Base-by-base conservation (phyloP, 2,113 vertebrate species). In the Dasypus novemcinctus region DNA sequence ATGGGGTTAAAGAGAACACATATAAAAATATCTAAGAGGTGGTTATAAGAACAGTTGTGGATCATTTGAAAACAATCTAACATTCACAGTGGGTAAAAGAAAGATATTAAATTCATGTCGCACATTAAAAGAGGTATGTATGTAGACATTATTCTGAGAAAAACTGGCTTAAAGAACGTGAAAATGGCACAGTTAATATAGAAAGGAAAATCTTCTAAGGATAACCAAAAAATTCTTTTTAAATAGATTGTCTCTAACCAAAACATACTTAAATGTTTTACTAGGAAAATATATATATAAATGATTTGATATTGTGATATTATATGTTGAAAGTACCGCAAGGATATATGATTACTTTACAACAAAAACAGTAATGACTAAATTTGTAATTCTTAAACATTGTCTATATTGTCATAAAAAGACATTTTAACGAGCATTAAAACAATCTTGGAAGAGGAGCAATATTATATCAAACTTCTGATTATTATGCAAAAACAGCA, bases 351-450 rank as follows among this genome's bases (percentile, higher is more conserved):
- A 98, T 97, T 98, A 95, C 99, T 99, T 99, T 99, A 99, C 98
- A 99, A 98, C 95, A 98, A 98, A 98, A 98, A 98, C 97, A 98
- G 20, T 97, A 92, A 97, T 18, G 92, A 96, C 98, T 98, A 98
- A 98, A 98, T 98, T 98, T 98, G 98, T 99, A 98, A 99, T 98
- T 99, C 98, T 99, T 99, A 99, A 99, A 99, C 99, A 98, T 91
- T 98, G 99, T 99, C 99, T 99, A 99, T 98, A 98, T 98, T 98
- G 98, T 97, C 97, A 98, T 99, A 99, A 99, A 99, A 99, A 99
- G 98, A 98, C 98, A 98, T 98, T 98, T 98, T 97, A 98, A 97
- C 95, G 98, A 98, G 98, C 98, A 98, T 97, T 98, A 98, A 96
- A 97, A 98, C 96, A 98, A 93, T 96, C 96, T 94, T 97, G 97